These are phyloP conservation scores for Drosophila picticornis DNA, from an alignment of 2,888 invertebrate species.

Conservation along the genomic window DNA sequence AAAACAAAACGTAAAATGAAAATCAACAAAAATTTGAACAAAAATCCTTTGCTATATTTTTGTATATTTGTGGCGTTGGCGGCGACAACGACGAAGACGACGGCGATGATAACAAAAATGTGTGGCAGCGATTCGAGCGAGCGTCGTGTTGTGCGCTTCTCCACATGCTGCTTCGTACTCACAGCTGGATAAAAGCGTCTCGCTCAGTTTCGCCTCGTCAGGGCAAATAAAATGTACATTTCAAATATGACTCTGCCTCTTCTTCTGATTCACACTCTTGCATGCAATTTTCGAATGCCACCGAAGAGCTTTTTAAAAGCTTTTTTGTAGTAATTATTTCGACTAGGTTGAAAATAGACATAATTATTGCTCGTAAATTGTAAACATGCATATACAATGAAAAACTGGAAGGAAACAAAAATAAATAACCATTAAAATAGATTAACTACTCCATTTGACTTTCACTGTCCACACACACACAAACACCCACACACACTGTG, in stretches of 20 bases:
- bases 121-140: conserved; percentile 40
- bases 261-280: conserved; percentile 8
- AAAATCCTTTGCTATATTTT: conserved; percentile 17
- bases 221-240: conserved; percentile 50
- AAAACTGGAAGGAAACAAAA: not conserved
- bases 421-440: not conserved
- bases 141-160: conserved; percentile 71
- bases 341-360: conserved; percentile 12
- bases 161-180: conserved; percentile 74
- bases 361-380: not conserved
- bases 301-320: conserved; percentile 38
- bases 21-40: conserved; percentile 21
- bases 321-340: conserved; percentile 36
- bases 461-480: conserved; percentile 25
- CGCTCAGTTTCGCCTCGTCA: conserved; percentile 40
- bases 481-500: not conserved
- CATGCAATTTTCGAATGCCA: conserved; percentile 50
- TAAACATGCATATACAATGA: not conserved
- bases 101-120: conserved; percentile 45
- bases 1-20: conserved; percentile 19
- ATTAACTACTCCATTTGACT: conserved; percentile 13
- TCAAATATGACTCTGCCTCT: conserved; percentile 6
- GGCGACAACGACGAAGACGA: conserved; percentile 20
- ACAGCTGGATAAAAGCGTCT: conserved; percentile 71
- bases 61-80: conserved; percentile 20